Conservation (phyloP, 2,888 invertebrate genomes). For the Heliothis peltigera region DNA sequence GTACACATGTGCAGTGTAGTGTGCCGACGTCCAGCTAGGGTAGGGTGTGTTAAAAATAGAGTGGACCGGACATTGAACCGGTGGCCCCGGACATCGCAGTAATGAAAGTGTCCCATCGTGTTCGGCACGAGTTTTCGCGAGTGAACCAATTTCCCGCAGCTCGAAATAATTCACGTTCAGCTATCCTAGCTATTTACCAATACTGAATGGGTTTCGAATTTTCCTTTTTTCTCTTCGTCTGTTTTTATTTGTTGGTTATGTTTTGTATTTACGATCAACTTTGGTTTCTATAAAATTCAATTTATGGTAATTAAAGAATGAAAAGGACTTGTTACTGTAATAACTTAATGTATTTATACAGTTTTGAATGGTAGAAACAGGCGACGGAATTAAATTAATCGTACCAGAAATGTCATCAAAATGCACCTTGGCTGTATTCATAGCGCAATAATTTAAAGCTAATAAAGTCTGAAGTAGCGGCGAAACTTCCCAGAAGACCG, state of each 20-base stretch:
- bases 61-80: slow-evolving; percentile 87
- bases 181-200: slow-evolving; percentile 56
- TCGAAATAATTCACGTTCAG: slow-evolving; percentile 62
- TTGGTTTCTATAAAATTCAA: background rate
- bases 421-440: slow-evolving; percentile 42
- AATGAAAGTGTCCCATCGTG: slow-evolving; percentile 85
- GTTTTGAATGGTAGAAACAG: background rate
- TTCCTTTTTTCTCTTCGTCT: slow-evolving; percentile 25
- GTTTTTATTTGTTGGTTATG: background rate
- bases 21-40: slow-evolving; percentile 70
- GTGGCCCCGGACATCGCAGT: slow-evolving; percentile 82
- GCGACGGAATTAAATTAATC: slow-evolving; percentile 2
- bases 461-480: slow-evolving; percentile 60
- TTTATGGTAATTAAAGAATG: background rate
- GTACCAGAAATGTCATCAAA: slow-evolving; percentile 24
- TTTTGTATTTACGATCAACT: slow-evolving; percentile 12
- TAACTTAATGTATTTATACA: background rate
- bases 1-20: slow-evolving; percentile 68
- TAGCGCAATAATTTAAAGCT: slow-evolving; percentile 56
- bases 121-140: slow-evolving; percentile 76
- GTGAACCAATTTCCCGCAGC: slow-evolving; percentile 77
- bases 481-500: slow-evolving; percentile 62
- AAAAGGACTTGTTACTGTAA: background rate
- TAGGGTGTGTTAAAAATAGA: slow-evolving; percentile 85
- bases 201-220: slow-evolving; percentile 33